Evolutionary conservation across 2,888 invertebrate species (phyloP), one percentile per base, ranked within the genome.

Genomic region (Pterobdella sp.): DNA sequence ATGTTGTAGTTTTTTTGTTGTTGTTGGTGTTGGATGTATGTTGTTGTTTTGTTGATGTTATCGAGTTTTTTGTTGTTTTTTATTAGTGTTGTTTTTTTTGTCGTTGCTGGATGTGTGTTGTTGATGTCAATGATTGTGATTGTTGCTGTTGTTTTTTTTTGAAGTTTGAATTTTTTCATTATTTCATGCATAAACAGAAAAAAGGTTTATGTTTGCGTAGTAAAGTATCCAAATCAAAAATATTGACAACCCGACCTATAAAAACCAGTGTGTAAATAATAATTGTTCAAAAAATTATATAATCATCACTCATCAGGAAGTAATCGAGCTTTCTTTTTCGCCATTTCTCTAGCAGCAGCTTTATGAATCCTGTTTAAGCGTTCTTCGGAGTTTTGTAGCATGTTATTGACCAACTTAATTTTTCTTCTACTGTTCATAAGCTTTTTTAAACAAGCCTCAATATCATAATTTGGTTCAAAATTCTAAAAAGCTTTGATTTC

Each of bases 391-490:
- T 89, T 90, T 84, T 93, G 92, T 74, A 95, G 85, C 72, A 94
- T 90, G 83, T 93, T 94, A 72, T 91, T 90, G 3, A 94, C 89
- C 1, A 94, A 90, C 71, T 92, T 93, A 4, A 95, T 91, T 82
- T 93, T 90, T 79, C 93, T 90, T 81, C 94, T 92, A 1, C 93
- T 91, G 82, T 91, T 92, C 75, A 91, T 90, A 67, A 95, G 84
- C 81, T 93, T 93, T 81, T 91, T 93, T 0, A 94, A 91, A 84
- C 94, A 94, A 0, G 88, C 88, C 76, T 94, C 93, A 72, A 94
- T 87, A 81, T 94, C 92, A 1, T 92, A 87, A 29, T 91, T 90
- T 76, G 89, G 89, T 78, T 88, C 88, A 78, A 93, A 88, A 0
- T 91, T 90, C 66, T 90, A 88, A 36, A 94, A 91, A 80, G 89